These are phyloP conservation scores for Bombus pyrosoma DNA, from an alignment of 1,140 invertebrate genomes.

Conservation along the genomic window DNA sequence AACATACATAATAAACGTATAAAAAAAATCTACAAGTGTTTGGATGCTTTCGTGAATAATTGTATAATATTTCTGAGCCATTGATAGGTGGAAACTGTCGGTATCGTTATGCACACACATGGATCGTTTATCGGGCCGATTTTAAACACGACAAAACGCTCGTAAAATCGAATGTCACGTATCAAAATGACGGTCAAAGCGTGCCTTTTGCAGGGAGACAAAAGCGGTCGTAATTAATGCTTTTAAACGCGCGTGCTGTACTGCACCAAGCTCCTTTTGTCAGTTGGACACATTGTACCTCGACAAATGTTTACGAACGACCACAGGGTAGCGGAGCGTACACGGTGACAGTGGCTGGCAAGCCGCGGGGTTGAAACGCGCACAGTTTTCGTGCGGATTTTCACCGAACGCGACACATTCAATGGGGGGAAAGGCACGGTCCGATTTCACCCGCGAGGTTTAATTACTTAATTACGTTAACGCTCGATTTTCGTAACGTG, in stretches of 20 bases:
- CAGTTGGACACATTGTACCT: conserved; percentile 53
- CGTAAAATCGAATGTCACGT: conserved; percentile 56
- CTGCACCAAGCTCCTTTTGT: conserved; percentile 59
- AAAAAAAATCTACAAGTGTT: no score
- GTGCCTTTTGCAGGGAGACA: conserved; percentile 55
- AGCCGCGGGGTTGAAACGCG: conserved; percentile 45
- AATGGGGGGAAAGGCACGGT: conserved; percentile 39
- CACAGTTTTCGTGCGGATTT: conserved; percentile 50
- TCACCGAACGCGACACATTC: conserved; percentile 16
- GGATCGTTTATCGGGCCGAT: not conserved
- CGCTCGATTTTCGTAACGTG: conserved; percentile 43
- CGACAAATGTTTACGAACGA: conserved; percentile 64
- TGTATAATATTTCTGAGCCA: not conserved
- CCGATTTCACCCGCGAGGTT: conserved; percentile 49
- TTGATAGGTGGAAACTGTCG: not conserved
- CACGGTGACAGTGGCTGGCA: conserved; percentile 9
- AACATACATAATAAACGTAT: no score
- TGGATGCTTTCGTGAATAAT: no score
- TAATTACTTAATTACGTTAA: conserved; percentile 61
- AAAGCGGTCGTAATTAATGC: conserved; percentile 65
- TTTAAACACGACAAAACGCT: conserved; percentile 23
- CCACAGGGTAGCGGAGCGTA: conserved; percentile 33
- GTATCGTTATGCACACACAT: not conserved
- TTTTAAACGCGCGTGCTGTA: conserved; percentile 58
- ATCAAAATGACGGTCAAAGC: conserved; percentile 63